A percentile compares a stretch with the other conserved stretches of the same genome.
These are phyloP conservation scores for Frankliniella intonsa DNA, from an alignment of 2,888 invertebrate genomes.

Conservation along the genomic window DNA sequence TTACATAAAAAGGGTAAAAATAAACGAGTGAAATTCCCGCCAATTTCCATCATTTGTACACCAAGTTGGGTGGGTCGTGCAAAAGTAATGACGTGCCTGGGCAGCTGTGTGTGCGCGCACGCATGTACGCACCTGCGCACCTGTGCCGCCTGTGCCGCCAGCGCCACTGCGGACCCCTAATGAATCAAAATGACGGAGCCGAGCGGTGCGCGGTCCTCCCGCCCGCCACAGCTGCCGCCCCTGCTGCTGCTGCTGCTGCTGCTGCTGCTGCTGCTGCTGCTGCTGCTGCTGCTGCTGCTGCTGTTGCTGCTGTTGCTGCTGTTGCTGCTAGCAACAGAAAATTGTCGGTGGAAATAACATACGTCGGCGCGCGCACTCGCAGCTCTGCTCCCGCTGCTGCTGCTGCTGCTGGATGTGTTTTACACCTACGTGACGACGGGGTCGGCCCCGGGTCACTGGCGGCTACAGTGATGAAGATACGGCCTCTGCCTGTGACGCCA, in stretches of 20 bases:
- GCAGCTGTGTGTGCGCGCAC: too few species aligned
- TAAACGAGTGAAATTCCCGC: too few species aligned
- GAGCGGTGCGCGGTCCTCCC: neutral
- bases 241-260: neutral
- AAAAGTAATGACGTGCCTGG: too few species aligned
- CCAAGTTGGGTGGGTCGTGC: too few species aligned
- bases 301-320: neutral
- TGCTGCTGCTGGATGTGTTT: neutral
- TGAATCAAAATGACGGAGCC: conserved; percentile 1
- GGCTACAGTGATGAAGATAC: too few species aligned
- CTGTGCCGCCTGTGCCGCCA: too few species aligned
- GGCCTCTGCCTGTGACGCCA: too few species aligned
- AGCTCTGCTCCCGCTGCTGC: too few species aligned
- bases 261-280: neutral
- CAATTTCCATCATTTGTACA: too few species aligned
- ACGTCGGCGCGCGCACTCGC: neutral
- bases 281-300: neutral
- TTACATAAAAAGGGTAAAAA: too few species aligned
- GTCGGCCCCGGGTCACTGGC: neutral
- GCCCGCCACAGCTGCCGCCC: neutral
- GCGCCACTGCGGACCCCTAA: neutral
- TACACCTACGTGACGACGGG: conserved; percentile 4
- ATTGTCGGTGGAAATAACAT: neutral
- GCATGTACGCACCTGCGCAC: too few species aligned
- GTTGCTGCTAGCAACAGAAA: neutral